phyloP scores from a whole-genome alignment of 2,113 vertebrate species.

The Brachyistius frenatus region DNA sequence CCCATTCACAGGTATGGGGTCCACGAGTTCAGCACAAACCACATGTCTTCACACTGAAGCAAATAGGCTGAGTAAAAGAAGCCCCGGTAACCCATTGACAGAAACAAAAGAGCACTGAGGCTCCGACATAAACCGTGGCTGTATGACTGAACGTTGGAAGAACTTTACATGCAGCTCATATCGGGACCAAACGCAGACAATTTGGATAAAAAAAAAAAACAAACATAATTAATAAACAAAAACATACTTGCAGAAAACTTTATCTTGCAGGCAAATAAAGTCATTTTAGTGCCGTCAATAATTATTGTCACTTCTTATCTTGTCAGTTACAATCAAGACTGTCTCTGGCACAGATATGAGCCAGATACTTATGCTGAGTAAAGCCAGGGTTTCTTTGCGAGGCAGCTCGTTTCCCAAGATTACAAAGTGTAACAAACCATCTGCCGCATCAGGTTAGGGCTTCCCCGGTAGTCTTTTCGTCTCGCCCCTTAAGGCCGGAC shows the following conservation, averaged over 20 bases:
- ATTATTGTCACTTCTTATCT: slow-evolving; percentile 14
- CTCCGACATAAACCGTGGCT: background rate
- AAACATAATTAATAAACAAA: background rate
- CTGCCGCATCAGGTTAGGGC: too few relatives aligned
- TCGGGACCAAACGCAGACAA: background rate
- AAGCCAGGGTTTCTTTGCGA: too few relatives aligned
- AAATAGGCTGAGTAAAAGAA: slow-evolving; percentile 6
- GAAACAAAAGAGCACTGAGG: background rate
- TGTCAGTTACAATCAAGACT: slow-evolving; percentile 6
- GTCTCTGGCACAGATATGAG: slow-evolving; percentile 9
- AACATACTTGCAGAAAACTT: background rate
- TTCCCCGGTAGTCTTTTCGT: too few relatives aligned
- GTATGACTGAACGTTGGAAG: background rate
- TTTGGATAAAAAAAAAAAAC: background rate
- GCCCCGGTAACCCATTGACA: slow-evolving; percentile 36
- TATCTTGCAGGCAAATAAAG: background rate
- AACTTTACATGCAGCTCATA: background rate
- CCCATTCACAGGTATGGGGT: slow-evolving; percentile 46
- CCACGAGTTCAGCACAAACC: slow-evolving; percentile 37
- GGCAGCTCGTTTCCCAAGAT: too few relatives aligned
- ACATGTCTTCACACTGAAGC: slow-evolving; percentile 16
- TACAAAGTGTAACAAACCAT: too few relatives aligned
- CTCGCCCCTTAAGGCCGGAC: background rate
- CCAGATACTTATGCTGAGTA: slow-evolving; percentile 3
- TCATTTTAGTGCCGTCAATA: background rate